Base-by-base conservation (phyloP, 2,113 vertebrate genomes). In the Morone chrysops region DNA sequence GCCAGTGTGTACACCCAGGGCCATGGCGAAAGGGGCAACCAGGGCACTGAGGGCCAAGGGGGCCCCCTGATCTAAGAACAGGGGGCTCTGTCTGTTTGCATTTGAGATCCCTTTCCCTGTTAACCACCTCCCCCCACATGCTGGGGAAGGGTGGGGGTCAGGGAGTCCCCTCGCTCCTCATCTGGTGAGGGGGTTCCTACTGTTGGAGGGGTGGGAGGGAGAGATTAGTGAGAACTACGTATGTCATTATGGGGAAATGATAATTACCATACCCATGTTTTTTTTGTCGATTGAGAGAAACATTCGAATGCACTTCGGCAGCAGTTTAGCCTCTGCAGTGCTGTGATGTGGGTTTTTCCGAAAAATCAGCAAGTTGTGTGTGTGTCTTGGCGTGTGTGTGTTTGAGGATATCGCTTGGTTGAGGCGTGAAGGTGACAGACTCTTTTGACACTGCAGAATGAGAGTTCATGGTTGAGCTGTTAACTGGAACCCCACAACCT, bases 101-200 rank as follows among this genome's bases (percentile, higher is more conserved):
- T 92, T 92, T 85, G 53, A 90, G 91, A 89, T 91, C 87, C 85
- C 78, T 91, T 91, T 92, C 94, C 95, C 94, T 92, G 92, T 92
- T 87, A 89, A 93, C 81, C 45, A 68, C 66, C 72, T 61, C 63
- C 79, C 74, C 78, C 60, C 70, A 20, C 10, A 47, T 53, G 47
- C 9, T 70, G 68, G 65, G 70, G 60, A 63, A 66, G 60, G 76
- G 65, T 25, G 45, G 77, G 82, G 89, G 90, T 87, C 81, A 83
- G 60, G 36, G 65, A 68, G 73, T 63, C 62, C 75, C 84, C 87
- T 93, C 92, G 93, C 92, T 96, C 82, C 78, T 95, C 94, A 92
- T 95, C 95, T 95, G 93, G 45, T 18, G 60, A 91, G 36, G 86
- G 86, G 73, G 20, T 43, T 38, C 25, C 14, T 87, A 89, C 87